Evolutionary conservation across 2,797 vertebrate species (phyloP).

Genomic region (Nyctibius grandis): DNA sequence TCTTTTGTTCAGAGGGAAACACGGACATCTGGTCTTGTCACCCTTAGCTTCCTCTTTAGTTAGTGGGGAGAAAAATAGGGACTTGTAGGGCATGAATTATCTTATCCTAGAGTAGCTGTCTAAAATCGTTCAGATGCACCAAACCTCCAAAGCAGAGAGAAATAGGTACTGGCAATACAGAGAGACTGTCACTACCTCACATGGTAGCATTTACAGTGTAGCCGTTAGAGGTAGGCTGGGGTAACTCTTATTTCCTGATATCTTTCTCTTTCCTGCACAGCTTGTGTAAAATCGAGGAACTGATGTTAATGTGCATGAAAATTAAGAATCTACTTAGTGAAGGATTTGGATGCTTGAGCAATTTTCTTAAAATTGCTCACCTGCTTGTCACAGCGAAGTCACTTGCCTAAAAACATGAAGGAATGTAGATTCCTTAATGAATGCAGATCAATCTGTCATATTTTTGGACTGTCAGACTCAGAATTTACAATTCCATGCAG

Average conservation of each 20-base stretch:
- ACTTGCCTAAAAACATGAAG: neutral
- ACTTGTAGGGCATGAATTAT: neutral
- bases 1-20: neutral
- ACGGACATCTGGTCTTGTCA: neutral
- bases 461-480: constrained; percentile 21
- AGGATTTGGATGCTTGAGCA: neutral
- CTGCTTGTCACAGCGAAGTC: neutral
- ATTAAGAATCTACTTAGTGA: neutral
- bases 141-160: neutral
- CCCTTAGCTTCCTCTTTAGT: neutral
- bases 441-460: neutral
- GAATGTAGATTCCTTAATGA: neutral
- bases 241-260: neutral
- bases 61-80: neutral
- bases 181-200: neutral
- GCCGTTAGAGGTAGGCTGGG: neutral
- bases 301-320: neutral
- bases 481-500: constrained; percentile 16
- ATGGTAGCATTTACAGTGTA: neutral
- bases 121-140: neutral
- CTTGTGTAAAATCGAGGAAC: neutral
- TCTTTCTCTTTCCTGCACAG: neutral
- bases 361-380: neutral
- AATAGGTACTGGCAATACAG: neutral
- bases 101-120: neutral